Conservation (phyloP, 2,113 vertebrate species). For the Acanthochromis polyacanthus region DNA sequence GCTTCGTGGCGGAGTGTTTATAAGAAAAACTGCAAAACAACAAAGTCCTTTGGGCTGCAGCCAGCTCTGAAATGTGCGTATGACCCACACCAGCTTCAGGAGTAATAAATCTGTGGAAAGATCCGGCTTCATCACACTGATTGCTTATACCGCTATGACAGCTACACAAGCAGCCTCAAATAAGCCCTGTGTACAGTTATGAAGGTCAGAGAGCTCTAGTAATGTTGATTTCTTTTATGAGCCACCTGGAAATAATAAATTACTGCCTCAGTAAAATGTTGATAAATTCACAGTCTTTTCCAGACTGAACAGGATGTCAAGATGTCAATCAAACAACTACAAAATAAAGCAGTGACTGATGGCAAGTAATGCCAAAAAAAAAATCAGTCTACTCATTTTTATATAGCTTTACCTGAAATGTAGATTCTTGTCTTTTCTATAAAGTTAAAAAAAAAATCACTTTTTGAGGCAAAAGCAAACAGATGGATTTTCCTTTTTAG, state of each 20-base stretch:
- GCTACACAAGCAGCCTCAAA: constrained; percentile 17
- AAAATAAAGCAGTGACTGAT: neutral
- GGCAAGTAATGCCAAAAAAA: neutral
- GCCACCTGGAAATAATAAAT: neutral
- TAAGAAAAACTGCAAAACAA: constrained; percentile 32
- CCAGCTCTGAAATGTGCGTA: constrained; percentile 57
- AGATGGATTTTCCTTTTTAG: constrained; percentile 36
- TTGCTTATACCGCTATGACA: constrained; percentile 36
- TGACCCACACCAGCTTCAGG: constrained; percentile 43
- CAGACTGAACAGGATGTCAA: neutral
- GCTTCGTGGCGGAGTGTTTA: constrained; percentile 17
- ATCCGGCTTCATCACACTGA: constrained; percentile 50
- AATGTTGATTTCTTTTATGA: neutral
- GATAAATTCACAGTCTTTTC: constrained; percentile 5
- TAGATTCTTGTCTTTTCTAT: neutral
- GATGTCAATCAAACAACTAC: neutral
- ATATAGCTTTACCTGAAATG: neutral
- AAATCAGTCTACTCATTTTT: constrained; percentile 1
- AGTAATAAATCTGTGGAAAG: constrained; percentile 55
- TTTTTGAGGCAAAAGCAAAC: constrained; percentile 26
- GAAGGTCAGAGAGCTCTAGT: constrained; percentile 20
- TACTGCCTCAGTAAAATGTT: neutral
- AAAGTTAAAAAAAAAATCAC: neutral
- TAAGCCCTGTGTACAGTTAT: neutral
- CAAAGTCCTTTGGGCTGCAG: constrained; percentile 45